These are phyloP conservation scores for Zele albiditarsus DNA, from an alignment of 2,888 invertebrate genomes.

Conservation along the genomic window DNA sequence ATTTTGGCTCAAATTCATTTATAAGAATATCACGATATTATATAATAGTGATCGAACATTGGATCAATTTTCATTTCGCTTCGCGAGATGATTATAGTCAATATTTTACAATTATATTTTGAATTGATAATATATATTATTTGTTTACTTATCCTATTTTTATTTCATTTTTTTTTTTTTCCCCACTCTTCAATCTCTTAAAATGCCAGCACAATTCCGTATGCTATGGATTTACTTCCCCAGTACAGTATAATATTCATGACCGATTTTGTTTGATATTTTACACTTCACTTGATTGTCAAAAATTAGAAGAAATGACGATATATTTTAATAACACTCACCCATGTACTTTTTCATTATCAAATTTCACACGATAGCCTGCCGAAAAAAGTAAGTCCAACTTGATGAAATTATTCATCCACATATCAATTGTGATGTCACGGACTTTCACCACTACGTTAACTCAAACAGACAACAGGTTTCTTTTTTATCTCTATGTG, in stretches of 20 bases:
- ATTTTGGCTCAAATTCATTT: conserved; percentile 52
- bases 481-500: conserved; percentile 38
- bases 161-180: background rate
- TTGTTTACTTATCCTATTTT: conserved; percentile 18
- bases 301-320: background rate
- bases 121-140: conserved; percentile 15
- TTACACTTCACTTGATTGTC: background rate
- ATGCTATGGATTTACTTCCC: background rate
- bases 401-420: background rate
- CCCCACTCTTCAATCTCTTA: background rate
- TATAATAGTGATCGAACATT: conserved; percentile 64
- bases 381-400: background rate
- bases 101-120: conserved; percentile 4
- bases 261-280: background rate
- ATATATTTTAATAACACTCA: too few species aligned
- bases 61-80: conserved; percentile 58
- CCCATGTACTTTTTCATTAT: background rate
- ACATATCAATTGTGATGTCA: conserved; percentile 16
- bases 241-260: background rate
- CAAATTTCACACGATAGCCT: background rate
- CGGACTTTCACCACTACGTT: conserved; percentile 43
- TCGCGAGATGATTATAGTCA: conserved; percentile 45
- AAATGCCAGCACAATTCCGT: background rate
- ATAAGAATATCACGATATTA: conserved; percentile 65
- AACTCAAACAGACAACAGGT: conserved; percentile 58